A percentile compares a stretch with the other conserved stretches of the same genome.
phyloP scores from a whole-genome alignment of 2,113 vertebrate genomes.

The Sceloporus tristichus region DNA sequence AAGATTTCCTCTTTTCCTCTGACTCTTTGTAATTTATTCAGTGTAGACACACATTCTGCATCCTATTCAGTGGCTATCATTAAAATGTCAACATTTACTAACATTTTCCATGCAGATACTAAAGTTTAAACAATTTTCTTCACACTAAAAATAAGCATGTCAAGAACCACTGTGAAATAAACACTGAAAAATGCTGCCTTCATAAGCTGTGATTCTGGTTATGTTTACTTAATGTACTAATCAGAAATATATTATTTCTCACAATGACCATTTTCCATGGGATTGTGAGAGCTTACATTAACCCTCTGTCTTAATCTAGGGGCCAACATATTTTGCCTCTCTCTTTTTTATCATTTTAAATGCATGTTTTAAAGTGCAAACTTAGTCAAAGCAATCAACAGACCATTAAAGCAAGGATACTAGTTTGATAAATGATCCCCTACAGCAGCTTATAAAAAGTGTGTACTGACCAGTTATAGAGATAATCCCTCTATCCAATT shows the following conservation, averaged over 20 bases:
- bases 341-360: conserved; percentile 1
- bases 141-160: conserved; percentile 9
- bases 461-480: background rate
- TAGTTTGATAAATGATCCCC: conserved; percentile 26
- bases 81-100: conserved; percentile 42
- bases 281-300: conserved; percentile 29
- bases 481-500: too few relatives aligned
- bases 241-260: conserved; percentile 12
- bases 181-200: background rate
- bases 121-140: background rate
- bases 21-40: conserved; percentile 33
- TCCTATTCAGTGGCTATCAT: conserved; percentile 24
- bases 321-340: conserved; percentile 23
- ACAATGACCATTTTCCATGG: background rate
- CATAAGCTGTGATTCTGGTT: background rate
- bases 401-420: conserved; percentile 26
- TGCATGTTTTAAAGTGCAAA: conserved; percentile 30
- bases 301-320: conserved; percentile 26
- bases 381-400: conserved; percentile 34
- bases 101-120: background rate
- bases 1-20: background rate
- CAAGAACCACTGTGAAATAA: conserved; percentile 15
- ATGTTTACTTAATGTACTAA: conserved; percentile 13
- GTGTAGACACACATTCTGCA: conserved; percentile 5
- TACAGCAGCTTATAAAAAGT: background rate